These are phyloP conservation scores for Cheilosia impressa DNA, from an alignment of 2,888 invertebrate species.

Conservation along the genomic window DNA sequence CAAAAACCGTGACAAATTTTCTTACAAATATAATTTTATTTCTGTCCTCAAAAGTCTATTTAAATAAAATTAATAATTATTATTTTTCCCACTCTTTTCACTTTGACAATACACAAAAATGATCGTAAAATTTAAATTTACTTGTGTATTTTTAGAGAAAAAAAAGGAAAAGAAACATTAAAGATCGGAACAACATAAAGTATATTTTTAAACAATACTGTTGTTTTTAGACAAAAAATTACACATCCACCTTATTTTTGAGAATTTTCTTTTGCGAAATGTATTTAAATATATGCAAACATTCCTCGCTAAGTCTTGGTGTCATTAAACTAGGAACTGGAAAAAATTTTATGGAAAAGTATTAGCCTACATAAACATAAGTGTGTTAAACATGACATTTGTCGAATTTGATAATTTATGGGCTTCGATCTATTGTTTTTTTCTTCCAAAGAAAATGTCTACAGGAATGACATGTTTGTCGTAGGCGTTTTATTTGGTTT, in stretches of 20 bases:
- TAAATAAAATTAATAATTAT: not conserved
- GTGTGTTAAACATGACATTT: not conserved
- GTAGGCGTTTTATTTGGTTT: too few relatives aligned
- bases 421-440: too few relatives aligned
- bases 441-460: too few relatives aligned
- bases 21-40: not conserved
- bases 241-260: not conserved
- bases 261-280: too few relatives aligned
- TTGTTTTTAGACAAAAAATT: not conserved
- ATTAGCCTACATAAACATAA: not conserved
- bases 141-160: not conserved
- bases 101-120: not conserved
- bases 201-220: not conserved
- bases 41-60: not conserved
- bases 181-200: not conserved
- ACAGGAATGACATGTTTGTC: too few relatives aligned
- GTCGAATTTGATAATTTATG: not conserved
- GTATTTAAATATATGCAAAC: not conserved
- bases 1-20: not conserved
- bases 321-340: not conserved
- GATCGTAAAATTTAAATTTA: not conserved
- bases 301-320: not conserved
- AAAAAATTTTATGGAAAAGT: not conserved
- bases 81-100: not conserved
- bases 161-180: not conserved